Evolutionary conservation across 2,113 vertebrate genomes (phyloP).

Genomic region (Petaurus breviceps): DNA sequence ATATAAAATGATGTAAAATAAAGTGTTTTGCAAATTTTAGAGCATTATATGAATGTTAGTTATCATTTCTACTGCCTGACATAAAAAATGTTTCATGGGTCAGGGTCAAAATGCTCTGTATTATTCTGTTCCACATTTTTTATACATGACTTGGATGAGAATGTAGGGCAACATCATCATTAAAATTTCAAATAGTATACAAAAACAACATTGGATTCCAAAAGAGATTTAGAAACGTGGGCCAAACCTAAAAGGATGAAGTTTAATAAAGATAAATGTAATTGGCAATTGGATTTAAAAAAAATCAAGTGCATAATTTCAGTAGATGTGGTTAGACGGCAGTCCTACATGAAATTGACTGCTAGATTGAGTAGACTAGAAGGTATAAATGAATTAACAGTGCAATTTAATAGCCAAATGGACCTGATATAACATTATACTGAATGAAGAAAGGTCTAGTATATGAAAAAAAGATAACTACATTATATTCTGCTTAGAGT

Average conservation of each 20-base stretch:
- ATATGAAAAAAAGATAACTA: neutral
- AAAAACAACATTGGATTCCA: neutral
- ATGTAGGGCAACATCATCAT: neutral
- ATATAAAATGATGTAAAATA: neutral
- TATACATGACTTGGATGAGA: neutral
- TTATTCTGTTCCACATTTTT: neutral
- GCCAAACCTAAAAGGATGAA: neutral
- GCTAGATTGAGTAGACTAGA: neutral
- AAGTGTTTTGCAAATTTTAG: neutral
- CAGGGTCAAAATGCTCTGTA: neutral
- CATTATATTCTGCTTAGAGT: neutral
- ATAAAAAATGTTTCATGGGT: neutral
- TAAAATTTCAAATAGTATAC: neutral
- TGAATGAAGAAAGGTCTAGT: neutral
- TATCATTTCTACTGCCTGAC: neutral
- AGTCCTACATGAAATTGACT: neutral
- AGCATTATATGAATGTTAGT: neutral
- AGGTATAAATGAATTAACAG: neutral
- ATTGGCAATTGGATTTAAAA: neutral
- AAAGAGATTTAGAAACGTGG: neutral
- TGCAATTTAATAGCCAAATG: neutral
- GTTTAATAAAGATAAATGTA: neutral
- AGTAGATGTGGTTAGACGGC: neutral
- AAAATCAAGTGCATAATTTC: neutral
- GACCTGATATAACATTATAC: neutral